phyloP scores from a whole-genome alignment of 2,797 vertebrate species.

The Presbytis comata region DNA sequence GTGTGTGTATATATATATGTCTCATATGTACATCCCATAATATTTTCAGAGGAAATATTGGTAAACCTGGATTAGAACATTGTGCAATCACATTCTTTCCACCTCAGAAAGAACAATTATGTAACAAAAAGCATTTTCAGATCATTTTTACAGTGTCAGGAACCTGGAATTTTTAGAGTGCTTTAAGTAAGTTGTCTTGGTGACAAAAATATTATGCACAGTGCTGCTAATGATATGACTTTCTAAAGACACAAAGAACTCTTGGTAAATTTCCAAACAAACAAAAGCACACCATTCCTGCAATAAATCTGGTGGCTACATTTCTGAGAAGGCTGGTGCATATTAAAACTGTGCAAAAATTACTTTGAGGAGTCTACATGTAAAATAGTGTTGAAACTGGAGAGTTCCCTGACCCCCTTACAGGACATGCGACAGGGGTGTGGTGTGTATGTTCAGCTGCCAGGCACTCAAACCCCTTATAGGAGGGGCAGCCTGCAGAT shows the following conservation, averaged over 20 bases:
- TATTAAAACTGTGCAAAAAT: constrained; percentile 21
- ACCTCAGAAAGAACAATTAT: not conserved
- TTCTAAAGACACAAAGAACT: not conserved
- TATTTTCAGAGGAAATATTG: not conserved
- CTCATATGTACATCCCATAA: not conserved
- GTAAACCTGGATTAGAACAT: not conserved
- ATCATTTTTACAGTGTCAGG: not conserved
- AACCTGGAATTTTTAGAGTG: not conserved
- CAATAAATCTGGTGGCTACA: not conserved
- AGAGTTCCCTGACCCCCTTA: not conserved
- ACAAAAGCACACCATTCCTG: not conserved
- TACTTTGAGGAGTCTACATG: not conserved
- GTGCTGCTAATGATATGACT: not conserved
- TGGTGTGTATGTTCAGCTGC: not conserved
- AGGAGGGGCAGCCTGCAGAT: not conserved
- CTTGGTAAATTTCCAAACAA: not conserved
- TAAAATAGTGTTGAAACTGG: not conserved
- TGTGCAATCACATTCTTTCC: not conserved
- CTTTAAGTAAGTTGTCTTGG: not conserved
- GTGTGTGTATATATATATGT: not conserved
- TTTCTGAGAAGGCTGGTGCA: not conserved
- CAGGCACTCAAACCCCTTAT: not conserved
- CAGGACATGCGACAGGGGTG: not conserved
- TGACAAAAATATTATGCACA: not conserved
- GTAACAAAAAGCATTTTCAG: not conserved